phyloP scores from a whole-genome alignment of 2,797 vertebrate species.

The Falco concolor region DNA sequence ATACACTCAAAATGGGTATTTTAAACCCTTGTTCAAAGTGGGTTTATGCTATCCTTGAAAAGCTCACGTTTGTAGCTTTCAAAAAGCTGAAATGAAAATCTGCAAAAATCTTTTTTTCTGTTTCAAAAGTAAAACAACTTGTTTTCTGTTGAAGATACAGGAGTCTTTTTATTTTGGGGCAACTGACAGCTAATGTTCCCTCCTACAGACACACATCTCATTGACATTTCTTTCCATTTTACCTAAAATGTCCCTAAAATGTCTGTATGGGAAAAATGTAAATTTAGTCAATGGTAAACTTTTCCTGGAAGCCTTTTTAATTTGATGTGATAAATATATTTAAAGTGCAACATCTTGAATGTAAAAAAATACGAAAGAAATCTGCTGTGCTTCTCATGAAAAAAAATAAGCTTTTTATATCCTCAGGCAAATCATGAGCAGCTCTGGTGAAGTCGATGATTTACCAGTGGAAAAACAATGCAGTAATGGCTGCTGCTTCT shows the following conservation, averaged over 20 bases:
- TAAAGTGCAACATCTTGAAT: not conserved
- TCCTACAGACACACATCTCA: not conserved
- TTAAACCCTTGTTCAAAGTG: not conserved
- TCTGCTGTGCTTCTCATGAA: not conserved
- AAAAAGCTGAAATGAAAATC: not conserved
- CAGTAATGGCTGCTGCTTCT: not conserved
- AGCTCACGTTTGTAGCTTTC: not conserved
- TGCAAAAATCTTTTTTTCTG: not conserved
- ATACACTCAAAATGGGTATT: not conserved
- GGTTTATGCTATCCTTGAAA: not conserved
- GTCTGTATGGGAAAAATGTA: not conserved
- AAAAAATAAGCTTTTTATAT: not conserved
- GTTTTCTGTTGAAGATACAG: not conserved
- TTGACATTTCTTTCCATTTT: slow-evolving; percentile 2
- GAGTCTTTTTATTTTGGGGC: not conserved
- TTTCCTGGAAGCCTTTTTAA: not conserved
- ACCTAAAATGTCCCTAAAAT: not conserved
- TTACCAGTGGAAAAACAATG: not conserved
- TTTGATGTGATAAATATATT: not conserved
- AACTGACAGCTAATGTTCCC: not conserved
- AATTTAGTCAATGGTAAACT: not conserved
- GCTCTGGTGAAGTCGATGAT: not conserved
- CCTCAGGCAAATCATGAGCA: not conserved
- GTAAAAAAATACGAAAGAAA: not conserved
- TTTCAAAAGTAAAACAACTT: not conserved